A percentile compares a stretch with the other conserved stretches of the same genome.
Conservation (phyloP, 2,113 vertebrate genomes). For the Gila orcuttii region DNA sequence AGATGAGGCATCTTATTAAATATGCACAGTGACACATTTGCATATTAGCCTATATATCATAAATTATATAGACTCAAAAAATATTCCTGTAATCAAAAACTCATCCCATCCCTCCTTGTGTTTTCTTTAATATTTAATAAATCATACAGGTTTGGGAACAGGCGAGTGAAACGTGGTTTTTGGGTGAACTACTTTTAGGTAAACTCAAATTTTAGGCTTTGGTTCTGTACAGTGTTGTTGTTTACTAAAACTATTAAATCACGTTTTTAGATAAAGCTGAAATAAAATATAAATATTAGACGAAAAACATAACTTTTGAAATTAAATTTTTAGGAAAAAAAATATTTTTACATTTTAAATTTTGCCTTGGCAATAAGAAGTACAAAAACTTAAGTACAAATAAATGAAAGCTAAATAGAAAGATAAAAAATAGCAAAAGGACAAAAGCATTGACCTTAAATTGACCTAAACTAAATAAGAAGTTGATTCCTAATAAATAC, state of each 20-base stretch:
- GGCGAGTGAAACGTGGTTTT: too few relatives aligned
- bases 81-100: too few relatives aligned
- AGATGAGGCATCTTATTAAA: background rate
- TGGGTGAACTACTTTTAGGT: background rate
- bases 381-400: background rate
- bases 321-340: too few relatives aligned
- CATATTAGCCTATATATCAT: background rate
- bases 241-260: background rate
- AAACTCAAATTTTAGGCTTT: background rate
- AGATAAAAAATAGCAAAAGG: background rate
- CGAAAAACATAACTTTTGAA: too few relatives aligned
- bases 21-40: background rate
- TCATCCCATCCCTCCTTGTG: too few relatives aligned
- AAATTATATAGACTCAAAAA: too few relatives aligned
- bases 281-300: background rate
- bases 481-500: too few relatives aligned
- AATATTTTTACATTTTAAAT: background rate
- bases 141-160: background rate
- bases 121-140: background rate
- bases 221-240: background rate
- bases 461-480: background rate
- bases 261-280: background rate
- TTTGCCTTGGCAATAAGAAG: background rate
- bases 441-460: background rate
- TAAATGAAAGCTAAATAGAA: background rate